A percentile compares a stretch with the other conserved stretches of the same genome.
These are phyloP conservation scores for Actinopyga echinites DNA, from an alignment of 53 echinoderm and acorn worm genomes.

Conservation along the genomic window DNA sequence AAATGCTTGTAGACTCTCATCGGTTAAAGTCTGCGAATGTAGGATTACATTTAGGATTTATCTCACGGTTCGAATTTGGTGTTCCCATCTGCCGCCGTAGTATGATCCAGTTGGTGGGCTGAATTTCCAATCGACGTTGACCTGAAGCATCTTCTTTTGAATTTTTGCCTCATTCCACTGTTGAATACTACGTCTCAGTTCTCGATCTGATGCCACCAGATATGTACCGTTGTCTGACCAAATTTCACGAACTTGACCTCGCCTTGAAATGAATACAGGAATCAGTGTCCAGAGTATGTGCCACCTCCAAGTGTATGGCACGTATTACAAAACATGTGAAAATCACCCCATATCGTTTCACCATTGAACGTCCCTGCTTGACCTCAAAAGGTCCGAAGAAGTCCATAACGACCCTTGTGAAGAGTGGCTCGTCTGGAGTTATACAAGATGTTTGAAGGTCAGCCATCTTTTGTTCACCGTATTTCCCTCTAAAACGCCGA, in stretches of 20 bases:
- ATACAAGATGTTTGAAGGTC: slow-evolving; percentile 57
- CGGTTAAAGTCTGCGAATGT: slow-evolving; percentile 13
- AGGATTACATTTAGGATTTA: slow-evolving; percentile 50
- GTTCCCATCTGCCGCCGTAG: slow-evolving; percentile 51
- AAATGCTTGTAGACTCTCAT: slow-evolving; percentile 48
- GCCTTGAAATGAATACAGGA: slow-evolving; percentile 70
- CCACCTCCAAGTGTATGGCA: slow-evolving; percentile 70
- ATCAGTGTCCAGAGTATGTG: slow-evolving; percentile 43
- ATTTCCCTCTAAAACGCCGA: slow-evolving; percentile 23
- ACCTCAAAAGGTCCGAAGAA: slow-evolving; percentile 75
- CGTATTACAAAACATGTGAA: slow-evolving; percentile 69
- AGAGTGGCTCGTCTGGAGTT: slow-evolving; percentile 57
- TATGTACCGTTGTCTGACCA: slow-evolving; percentile 57
- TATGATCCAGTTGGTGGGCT: slow-evolving; percentile 50
- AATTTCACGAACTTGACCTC: slow-evolving; percentile 56
- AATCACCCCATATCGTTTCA: slow-evolving; percentile 71
- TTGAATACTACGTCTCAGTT: slow-evolving; percentile 35
- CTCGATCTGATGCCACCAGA: slow-evolving; percentile 56
- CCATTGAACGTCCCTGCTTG: slow-evolving; percentile 50
- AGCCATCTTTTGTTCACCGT: slow-evolving; percentile 72
- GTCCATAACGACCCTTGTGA: slow-evolving; percentile 64
- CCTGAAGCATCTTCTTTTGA: background rate
- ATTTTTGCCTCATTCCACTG: slow-evolving; percentile 39
- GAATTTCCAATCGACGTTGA: slow-evolving; percentile 44
- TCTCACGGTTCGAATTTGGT: slow-evolving; percentile 49